Conservation (phyloP, 2,113 vertebrate species). For the Chitala chitala region DNA sequence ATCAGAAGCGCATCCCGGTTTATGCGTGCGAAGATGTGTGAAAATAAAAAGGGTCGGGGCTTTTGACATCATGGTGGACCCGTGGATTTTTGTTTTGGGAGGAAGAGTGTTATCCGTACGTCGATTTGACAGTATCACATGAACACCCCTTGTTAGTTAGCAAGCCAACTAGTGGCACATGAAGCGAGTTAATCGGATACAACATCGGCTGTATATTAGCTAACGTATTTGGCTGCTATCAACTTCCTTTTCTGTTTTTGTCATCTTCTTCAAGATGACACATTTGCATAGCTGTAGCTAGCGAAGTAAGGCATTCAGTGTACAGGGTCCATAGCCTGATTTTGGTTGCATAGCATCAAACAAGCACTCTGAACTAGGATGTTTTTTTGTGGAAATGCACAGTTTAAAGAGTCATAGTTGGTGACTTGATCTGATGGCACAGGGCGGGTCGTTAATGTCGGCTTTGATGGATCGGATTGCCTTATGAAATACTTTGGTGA, state of each 20-base stretch:
- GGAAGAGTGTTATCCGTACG: slow-evolving; percentile 21
- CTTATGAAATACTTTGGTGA: slow-evolving; percentile 9
- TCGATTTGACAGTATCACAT: neutral
- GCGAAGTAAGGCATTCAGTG: slow-evolving; percentile 14
- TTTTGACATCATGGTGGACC: slow-evolving; percentile 57
- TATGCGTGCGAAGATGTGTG: slow-evolving; percentile 37
- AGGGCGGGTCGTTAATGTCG: slow-evolving; percentile 16
- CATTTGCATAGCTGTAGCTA: slow-evolving; percentile 29
- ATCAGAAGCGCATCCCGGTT: slow-evolving; percentile 1
- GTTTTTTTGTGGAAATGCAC: slow-evolving; percentile 1
- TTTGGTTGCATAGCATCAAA: neutral
- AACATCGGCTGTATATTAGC: neutral
- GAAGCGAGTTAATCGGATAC: slow-evolving; percentile 17
- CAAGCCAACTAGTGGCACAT: neutral
- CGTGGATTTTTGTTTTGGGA: slow-evolving; percentile 34
- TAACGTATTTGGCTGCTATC: slow-evolving; percentile 12
- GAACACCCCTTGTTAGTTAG: slow-evolving; percentile 3
- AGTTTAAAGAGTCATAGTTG: neutral
- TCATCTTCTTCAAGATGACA: slow-evolving; percentile 26
- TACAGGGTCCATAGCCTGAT: slow-evolving; percentile 4
- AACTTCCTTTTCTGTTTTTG: slow-evolving; percentile 24
- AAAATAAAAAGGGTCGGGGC: slow-evolving; percentile 43
- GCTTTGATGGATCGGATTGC: neutral
- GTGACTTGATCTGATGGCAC: neutral
- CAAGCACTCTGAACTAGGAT: neutral